Base-by-base conservation (phyloP, 35 echinoderm and acorn worm genomes). In the Ophiothrix spiculata region DNA sequence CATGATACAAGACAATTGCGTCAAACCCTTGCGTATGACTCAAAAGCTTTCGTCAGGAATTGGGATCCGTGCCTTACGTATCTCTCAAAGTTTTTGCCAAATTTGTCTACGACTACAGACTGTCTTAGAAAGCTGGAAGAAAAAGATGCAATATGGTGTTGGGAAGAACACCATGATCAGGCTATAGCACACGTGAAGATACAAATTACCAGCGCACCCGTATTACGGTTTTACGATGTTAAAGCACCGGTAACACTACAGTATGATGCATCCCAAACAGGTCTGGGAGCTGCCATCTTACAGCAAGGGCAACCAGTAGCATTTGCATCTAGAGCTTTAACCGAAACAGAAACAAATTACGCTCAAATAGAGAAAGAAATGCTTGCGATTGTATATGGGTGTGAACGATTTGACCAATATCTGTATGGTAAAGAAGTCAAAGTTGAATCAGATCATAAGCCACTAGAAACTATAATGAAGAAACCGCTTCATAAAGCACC, bases 301-400 rank as follows among this genome's bases (percentile, higher is more conserved):
- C 78, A 88, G 36, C 37, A 79, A 36, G 86, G 78, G 10, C 76
- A 81, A 34, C 86, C 86, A 37, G 35, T 88, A 35, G 78, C 86
- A 39, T 88, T 60, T 40, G 86, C 78, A 33, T 81, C 46, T 12
- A 80, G 39, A 81, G 86, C 86, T 19, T 76, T 85, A 14, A 85
- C 82, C 12, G 64, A 73, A 38, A 73, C 49, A 13, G 36, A 90
- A 35, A 19, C n/a, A 60, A 15, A 49, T 35, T 91, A 77, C 25
- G 77, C 90, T 34, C 80, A 87, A 89, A 85, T 85, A 31, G 91
- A 93, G 37, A 90, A 90, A 37, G 88, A 90, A 73, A 28, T 90
- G 19, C 35, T 40, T 23, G 88, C 80, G 33, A 41, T 90, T 32
- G 80, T 84, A 14, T 90, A 77, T 40, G 80, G 81, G 1, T 83